These are phyloP conservation scores for Phodopus roborovskii DNA, from an alignment of 2,113 vertebrate genomes.

Conservation along the genomic window DNA sequence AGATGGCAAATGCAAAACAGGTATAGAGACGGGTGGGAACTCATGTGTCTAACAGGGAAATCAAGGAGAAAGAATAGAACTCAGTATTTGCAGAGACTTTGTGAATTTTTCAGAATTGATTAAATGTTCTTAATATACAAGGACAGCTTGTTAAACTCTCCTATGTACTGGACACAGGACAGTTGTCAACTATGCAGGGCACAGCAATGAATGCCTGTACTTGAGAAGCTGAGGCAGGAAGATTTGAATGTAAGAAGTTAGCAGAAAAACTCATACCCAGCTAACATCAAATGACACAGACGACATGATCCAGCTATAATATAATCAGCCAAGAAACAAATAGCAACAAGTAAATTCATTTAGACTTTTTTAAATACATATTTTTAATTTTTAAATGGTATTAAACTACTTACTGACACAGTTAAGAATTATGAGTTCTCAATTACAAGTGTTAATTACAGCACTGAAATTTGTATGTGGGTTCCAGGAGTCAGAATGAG, in stretches of 20 bases:
- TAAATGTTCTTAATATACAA: slow-evolving; percentile 7
- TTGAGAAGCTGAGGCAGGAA: neutral
- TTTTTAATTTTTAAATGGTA: no score
- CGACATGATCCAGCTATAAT: neutral
- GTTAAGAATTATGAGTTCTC: neutral
- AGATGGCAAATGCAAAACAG: neutral
- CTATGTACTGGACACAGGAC: neutral
- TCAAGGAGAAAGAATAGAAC: neutral
- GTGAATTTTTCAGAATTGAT: slow-evolving; percentile 11
- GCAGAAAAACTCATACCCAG: neutral
- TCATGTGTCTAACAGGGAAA: neutral
- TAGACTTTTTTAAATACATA: neutral
- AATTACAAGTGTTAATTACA: neutral
- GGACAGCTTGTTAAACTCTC: neutral
- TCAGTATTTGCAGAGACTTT: neutral
- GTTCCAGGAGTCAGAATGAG: neutral
- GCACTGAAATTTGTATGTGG: neutral
- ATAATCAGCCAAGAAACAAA: neutral
- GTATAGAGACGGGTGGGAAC: neutral
- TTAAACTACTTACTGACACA: neutral
- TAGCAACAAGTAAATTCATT: neutral
- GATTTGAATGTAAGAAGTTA: no score
- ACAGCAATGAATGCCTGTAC: neutral
- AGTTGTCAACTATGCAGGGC: neutral
- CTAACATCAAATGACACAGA: neutral